phyloP scores from a whole-genome alignment of 2,888 invertebrate genomes.

The Brachynemurus nebulosus region DNA sequence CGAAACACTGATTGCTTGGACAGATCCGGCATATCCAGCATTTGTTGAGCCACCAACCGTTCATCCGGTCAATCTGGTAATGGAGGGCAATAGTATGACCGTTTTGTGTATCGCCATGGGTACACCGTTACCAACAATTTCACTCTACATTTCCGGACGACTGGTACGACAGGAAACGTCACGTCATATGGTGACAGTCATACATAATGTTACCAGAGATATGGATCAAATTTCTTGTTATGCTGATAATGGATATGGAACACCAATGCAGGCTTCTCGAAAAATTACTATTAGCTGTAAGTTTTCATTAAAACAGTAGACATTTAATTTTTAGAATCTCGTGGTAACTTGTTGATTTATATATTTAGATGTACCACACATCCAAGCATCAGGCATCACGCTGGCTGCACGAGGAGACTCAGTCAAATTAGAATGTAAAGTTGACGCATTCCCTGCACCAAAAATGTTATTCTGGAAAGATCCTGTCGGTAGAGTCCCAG shows the following conservation, averaged over 20 bases:
- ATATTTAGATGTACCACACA: constrained; percentile 53
- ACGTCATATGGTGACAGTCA: constrained; percentile 74
- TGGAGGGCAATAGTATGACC: constrained; percentile 77
- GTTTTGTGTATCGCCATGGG: constrained; percentile 75
- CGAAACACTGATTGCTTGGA: constrained; percentile 74
- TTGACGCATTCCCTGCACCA: constrained; percentile 66
- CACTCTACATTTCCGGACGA: constrained; percentile 62
- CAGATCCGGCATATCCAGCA: constrained; percentile 74
- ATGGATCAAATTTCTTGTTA: constrained; percentile 80
- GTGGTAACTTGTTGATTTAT: too few relatives aligned
- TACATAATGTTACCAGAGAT: constrained; percentile 69
- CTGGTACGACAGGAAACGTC: constrained; percentile 73
- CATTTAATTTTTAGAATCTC: too few relatives aligned
- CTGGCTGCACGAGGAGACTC: constrained; percentile 63
- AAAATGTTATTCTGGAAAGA: constrained; percentile 73
- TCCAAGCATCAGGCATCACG: constrained; percentile 63
- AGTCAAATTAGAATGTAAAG: constrained; percentile 61
- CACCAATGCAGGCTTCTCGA: constrained; percentile 71
- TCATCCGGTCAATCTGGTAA: constrained; percentile 67
- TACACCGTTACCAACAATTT: constrained; percentile 72
- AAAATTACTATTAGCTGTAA: constrained; percentile 71
- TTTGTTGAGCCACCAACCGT: constrained; percentile 77
- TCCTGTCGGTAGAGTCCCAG: constrained; percentile 55
- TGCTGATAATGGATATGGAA: constrained; percentile 77
- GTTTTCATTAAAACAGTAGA: too few relatives aligned